phyloP scores from a whole-genome alignment of 2,797 vertebrate species.

The Danio tinwini region DNA sequence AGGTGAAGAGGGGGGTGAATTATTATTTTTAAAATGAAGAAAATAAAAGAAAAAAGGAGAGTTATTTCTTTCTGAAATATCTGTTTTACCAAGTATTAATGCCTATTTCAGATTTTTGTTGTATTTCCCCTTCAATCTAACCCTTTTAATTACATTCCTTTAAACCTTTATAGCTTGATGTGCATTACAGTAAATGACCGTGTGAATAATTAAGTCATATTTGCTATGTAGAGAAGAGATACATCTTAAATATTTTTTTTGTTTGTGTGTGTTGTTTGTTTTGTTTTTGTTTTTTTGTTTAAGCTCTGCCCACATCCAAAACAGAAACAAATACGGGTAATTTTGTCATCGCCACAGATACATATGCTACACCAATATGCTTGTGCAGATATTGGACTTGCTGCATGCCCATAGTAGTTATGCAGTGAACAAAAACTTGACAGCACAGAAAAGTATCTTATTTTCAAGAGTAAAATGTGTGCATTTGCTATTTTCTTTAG shows the following conservation, averaged over 20 bases:
- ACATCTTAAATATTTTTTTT: background rate
- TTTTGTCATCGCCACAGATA: constrained; percentile 5
- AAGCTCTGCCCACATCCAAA: background rate
- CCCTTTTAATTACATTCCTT: too few relatives aligned
- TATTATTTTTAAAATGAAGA: too few relatives aligned
- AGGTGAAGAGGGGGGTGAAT: too few relatives aligned
- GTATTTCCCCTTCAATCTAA: too few relatives aligned
- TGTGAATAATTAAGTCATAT: too few relatives aligned
- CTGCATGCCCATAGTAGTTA: background rate
- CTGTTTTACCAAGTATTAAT: too few relatives aligned
- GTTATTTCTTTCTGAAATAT: too few relatives aligned
- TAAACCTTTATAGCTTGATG: too few relatives aligned
- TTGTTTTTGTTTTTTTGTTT: background rate
- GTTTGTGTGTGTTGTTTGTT: background rate
- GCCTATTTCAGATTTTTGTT: too few relatives aligned
- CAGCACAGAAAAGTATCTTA: background rate
- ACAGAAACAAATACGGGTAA: background rate
- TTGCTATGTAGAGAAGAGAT: too few relatives aligned
- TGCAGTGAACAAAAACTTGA: background rate
- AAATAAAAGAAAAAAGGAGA: too few relatives aligned
- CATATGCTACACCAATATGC: background rate
- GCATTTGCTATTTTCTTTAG: constrained; percentile 73
- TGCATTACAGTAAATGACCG: too few relatives aligned
- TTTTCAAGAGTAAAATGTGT: background rate
- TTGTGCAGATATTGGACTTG: background rate